Conservation (phyloP, 2,113 vertebrate species). For the Chloropsis hardwickii region DNA sequence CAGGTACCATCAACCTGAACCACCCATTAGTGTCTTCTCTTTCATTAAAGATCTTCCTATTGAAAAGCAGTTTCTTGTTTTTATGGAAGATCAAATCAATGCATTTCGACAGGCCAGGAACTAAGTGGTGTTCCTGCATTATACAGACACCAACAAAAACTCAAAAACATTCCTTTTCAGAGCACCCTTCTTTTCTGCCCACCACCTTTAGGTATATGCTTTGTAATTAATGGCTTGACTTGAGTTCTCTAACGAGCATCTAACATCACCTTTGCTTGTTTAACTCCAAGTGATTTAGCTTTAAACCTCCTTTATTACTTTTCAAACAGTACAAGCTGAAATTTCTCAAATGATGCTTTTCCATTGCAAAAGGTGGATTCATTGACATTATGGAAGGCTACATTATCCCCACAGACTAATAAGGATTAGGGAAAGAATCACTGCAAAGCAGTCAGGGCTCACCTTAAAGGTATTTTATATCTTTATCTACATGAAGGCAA, state of each 20-base stretch:
- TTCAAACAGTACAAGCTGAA: not conserved
- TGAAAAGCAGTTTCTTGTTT: not conserved
- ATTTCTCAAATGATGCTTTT: not conserved
- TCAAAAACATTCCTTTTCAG: not conserved
- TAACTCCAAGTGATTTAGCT: not conserved
- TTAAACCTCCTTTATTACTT: not conserved
- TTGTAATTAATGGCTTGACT: not conserved
- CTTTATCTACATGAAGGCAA: not conserved
- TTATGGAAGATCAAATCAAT: not conserved
- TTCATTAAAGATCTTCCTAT: not conserved
- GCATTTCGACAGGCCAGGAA: not conserved
- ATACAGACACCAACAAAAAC: not conserved
- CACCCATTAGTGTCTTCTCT: not conserved
- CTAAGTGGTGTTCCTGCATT: not conserved
- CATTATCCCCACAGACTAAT: not conserved
- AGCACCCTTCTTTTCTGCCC: not conserved
- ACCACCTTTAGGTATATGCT: not conserved
- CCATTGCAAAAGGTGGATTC: not conserved
- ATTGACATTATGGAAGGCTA: not conserved
- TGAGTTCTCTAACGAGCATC: not conserved
- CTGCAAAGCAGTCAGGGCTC: not conserved
- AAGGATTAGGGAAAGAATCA: not conserved
- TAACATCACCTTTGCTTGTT: not conserved
- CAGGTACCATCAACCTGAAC: not conserved
- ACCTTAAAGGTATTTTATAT: not conserved